phyloP scores from a whole-genome alignment of 1,140 invertebrate genomes.

The Drosophila aff. region DNA sequence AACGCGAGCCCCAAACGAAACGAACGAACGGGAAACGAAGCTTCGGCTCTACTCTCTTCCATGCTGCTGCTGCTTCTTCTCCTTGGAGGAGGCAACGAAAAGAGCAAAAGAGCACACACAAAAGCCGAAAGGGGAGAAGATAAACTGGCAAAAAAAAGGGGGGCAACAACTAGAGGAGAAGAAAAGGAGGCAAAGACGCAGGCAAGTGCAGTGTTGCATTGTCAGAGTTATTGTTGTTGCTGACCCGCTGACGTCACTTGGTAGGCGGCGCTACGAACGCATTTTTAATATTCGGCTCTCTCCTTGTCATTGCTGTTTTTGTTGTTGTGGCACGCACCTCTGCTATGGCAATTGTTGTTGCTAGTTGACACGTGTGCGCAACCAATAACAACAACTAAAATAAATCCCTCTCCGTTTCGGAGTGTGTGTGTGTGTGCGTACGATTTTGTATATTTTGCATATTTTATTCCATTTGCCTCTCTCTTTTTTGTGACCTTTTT shows the following conservation, averaged over 20 bases:
- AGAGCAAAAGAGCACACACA: constrained; percentile 40
- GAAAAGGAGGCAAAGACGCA: constrained; percentile 63
- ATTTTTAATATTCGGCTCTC: constrained; percentile 73
- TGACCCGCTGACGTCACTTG: constrained; percentile 59
- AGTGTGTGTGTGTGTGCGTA: constrained; percentile 21
- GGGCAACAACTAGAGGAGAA: constrained; percentile 13
- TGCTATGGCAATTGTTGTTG: constrained; percentile 48
- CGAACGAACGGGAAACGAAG: constrained; percentile 39
- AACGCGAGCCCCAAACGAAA: constrained; percentile 31
- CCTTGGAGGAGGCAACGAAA: constrained; percentile 40
- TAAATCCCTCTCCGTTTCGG: constrained; percentile 39
- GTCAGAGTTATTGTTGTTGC: constrained; percentile 18
- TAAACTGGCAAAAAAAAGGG: constrained; percentile 37
- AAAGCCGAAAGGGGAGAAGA: constrained; percentile 22
- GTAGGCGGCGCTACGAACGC: constrained; percentile 78
- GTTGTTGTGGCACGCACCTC: constrained; percentile 29
- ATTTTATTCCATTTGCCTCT: constrained; percentile 76
- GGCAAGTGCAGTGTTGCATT: constrained; percentile 53
- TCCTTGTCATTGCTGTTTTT: constrained; percentile 15
- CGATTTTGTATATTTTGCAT: constrained; percentile 77
- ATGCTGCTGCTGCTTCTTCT: constrained; percentile 15
- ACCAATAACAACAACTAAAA: constrained; percentile 80
- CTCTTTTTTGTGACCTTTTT: constrained; percentile 71
- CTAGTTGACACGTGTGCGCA: constrained; percentile 63
- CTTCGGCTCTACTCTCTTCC: constrained; percentile 54